A percentile compares a stretch with the other conserved stretches of the same genome.
Evolutionary conservation across 2,113 vertebrate species (phyloP).

Genomic region (Halcyon senegalensis): DNA sequence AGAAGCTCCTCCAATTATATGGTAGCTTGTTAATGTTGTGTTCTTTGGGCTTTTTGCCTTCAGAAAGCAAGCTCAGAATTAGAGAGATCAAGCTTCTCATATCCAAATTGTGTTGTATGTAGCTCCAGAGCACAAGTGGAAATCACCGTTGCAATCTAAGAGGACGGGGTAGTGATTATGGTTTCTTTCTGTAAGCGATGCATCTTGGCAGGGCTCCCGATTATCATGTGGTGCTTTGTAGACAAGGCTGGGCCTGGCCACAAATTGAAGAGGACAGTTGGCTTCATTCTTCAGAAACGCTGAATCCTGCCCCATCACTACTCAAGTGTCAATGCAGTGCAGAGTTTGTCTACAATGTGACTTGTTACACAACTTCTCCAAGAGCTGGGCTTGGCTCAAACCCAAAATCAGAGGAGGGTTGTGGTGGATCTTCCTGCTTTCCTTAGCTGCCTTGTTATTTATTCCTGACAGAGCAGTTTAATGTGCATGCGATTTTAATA

Average conservation of each 20-base stretch:
- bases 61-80: not conserved
- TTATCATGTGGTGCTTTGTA: not conserved
- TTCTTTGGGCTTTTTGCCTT: not conserved
- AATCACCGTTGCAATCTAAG: not conserved
- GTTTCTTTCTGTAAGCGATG: not conserved
- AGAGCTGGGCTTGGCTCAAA: not conserved
- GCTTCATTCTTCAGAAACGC: not conserved
- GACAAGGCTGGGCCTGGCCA: not conserved
- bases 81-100: not conserved
- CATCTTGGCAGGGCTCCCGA: not conserved
- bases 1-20: not conserved
- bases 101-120: not conserved
- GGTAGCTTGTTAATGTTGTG: not conserved
- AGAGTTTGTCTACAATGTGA: not conserved
- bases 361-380: not conserved
- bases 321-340: not conserved
- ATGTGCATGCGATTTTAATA: not conserved
- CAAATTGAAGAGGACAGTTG: constrained; percentile 42
- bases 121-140: not conserved
- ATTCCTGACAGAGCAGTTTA: not conserved
- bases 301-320: not conserved
- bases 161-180: not conserved
- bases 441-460: not conserved
- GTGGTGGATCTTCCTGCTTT: not conserved
- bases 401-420: not conserved